Conservation (phyloP, 2,113 vertebrate genomes). For the Sus scrofa region DNA sequence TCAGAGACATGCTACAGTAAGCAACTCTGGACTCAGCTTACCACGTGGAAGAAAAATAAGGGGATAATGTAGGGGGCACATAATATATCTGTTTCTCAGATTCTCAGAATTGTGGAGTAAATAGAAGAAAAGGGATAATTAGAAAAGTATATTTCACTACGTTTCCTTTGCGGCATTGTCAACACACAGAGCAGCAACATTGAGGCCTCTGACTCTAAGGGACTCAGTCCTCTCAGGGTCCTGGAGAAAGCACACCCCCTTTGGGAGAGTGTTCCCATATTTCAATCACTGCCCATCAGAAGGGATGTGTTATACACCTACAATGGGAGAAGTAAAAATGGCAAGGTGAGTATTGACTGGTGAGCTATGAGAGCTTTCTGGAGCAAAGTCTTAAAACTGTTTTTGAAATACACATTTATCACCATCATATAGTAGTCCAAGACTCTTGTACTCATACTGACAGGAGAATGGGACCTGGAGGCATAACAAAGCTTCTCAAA, state of each 20-base stretch:
- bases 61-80: background rate
- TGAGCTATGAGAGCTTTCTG: background rate
- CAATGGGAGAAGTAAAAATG: background rate
- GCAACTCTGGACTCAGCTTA: background rate
- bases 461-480: background rate
- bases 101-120: background rate
- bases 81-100: background rate
- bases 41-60: background rate
- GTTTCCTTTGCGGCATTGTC: background rate
- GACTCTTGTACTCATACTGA: background rate
- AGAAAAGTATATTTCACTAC: background rate
- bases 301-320: background rate
- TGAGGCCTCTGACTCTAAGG: rapidly evolving
- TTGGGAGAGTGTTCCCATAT: background rate
- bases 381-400: background rate
- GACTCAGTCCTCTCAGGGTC: rapidly evolving
- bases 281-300: too few species aligned
- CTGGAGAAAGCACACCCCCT: background rate
- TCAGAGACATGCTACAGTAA: background rate
- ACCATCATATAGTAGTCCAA: background rate
- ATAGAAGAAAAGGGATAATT: background rate
- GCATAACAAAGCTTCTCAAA: background rate
- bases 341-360: background rate
- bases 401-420: background rate
- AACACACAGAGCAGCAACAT: rapidly evolving